Base-by-base conservation (phyloP, 2,113 vertebrate genomes). In the Menidia beryllina region DNA sequence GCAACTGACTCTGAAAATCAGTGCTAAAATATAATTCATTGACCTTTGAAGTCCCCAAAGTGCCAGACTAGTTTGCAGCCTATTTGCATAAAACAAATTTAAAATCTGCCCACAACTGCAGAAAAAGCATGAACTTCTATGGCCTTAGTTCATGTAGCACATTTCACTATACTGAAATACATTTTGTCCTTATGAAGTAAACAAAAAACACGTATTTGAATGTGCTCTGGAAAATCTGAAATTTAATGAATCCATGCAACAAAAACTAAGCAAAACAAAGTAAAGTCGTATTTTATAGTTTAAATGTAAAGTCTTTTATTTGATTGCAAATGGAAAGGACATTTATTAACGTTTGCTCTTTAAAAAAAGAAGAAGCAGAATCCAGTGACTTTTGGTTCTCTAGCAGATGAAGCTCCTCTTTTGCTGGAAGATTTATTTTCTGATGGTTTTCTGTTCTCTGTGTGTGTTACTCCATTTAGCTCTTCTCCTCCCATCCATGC, bases 1-100 rank as follows among this genome's bases (percentile, higher is more conserved):
- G 27, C 69, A 63, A 57, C 81, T 63, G 62, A 21, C 54, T 82
- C 75, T 77, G 83, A 84, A 79, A 77, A 72, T 60, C 36, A 73
- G 41, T 66, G 45, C 59, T 12, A 64, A 68, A 59, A 60, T 50
- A 56, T 59, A 79, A 72, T 52, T 23, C 51, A n/a, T 7, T 67
- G 63, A 77, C 78, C 69, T 75, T 77, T 67, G 41, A 60, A 75
- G 45, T 52, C 30, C 41, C 41, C 23, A 11, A 26, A 60, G 72
- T 27, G n/a, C 24, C 21, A 21, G 54, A 47, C 54, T 45, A 59
- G 45, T 49, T 58, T 59, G 47, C 5, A 2, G 43, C 26, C 38
- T 51, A 12, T 58, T 23, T 50, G 45, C 38, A 38, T 49, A 58
- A 69, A 59, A 58, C 23, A 58, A 58, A 69, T 27, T 27, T 47